A percentile compares a stretch with the other conserved stretches of the same genome.
Evolutionary conservation across 2,797 vertebrate genomes (phyloP).

Genomic region (Zalophus californianus): DNA sequence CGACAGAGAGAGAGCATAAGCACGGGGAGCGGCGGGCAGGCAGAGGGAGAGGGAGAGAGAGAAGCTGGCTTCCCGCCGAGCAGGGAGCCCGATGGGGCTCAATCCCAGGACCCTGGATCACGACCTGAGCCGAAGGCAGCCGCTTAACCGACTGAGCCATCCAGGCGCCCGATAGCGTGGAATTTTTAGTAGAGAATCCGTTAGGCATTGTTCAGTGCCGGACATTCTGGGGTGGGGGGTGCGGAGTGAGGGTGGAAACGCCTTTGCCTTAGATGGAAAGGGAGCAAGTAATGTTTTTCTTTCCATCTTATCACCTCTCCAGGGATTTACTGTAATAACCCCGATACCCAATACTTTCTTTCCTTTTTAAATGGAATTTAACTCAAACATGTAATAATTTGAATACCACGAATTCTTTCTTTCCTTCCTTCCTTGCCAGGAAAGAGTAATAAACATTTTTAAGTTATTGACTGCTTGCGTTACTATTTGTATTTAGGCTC

Average conservation of each 20-base stretch:
- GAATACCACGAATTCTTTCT: background rate
- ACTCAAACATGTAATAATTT: background rate
- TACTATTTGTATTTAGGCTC: background rate
- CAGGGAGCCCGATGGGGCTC: too few species aligned
- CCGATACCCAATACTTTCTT: background rate
- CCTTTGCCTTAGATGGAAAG: background rate
- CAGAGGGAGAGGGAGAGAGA: too few species aligned
- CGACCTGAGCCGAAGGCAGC: too few species aligned
- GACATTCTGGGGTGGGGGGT: background rate
- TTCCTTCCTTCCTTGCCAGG: background rate
- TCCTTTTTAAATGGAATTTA: slow-evolving; percentile 6
- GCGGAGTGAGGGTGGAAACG: background rate
- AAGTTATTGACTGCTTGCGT: background rate
- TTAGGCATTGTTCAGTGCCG: slow-evolving; percentile 28
- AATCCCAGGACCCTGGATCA: too few species aligned
- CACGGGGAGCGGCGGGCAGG: too few species aligned
- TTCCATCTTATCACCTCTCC: background rate
- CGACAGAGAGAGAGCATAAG: too few species aligned
- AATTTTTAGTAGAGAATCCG: background rate
- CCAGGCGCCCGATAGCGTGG: background rate
- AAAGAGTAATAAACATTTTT: background rate
- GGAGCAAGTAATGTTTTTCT: background rate
- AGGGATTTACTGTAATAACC: background rate
- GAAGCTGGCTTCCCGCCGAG: too few species aligned
- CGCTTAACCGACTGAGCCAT: too few species aligned